Base-by-base conservation (phyloP, 2,888 invertebrate species). In the Ochropleura plecta region DNA sequence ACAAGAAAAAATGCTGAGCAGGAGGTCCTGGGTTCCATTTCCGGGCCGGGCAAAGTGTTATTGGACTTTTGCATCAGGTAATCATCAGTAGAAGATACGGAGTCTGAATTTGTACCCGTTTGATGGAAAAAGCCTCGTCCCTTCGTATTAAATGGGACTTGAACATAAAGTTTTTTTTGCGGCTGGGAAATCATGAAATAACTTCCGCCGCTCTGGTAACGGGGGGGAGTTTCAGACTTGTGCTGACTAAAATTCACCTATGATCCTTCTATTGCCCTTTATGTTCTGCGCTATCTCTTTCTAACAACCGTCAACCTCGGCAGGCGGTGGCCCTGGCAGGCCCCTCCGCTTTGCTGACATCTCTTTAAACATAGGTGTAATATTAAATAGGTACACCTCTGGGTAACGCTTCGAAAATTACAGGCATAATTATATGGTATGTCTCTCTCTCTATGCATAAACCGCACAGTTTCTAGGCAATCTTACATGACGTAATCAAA, bases 401-500 rank as follows among this genome's bases (percentile, higher is more conserved):
- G 1, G 30, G 1, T 30, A 30, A 30, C 30, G 1, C 30, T 30
- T 30, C 30, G 30, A 30, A 30, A 30, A 30, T 30, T 30, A 1
- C 30, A 30, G 30, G 30, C 3, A 30, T 30, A 30, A 30, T 30
- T 30, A 30, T 30, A 55, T 10, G 16, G 18, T 55, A 42, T 64
- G 10, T 74, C 42, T 30, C n/a, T 67, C 30, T 30, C 30, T 2
- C 30, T 30, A 30, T 20, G 30, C n/a, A 49, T n/a, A 60, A 73
- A 62, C 30, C 51, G 12, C 16, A 57, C 16, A n/a, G 18, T 16
- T 49, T 30, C n/a, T 12, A 55, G 55, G 55, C 30, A 20, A 9
- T n/a, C 12, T 9, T 53, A 68, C 9, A n/a, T 46, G 59, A 46
- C 59, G 44, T 68, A 76, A 67, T 44, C 42, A 55, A 57, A 64